phyloP scores from a whole-genome alignment of 2,797 vertebrate species.

The Melopsittacus undulatus region DNA sequence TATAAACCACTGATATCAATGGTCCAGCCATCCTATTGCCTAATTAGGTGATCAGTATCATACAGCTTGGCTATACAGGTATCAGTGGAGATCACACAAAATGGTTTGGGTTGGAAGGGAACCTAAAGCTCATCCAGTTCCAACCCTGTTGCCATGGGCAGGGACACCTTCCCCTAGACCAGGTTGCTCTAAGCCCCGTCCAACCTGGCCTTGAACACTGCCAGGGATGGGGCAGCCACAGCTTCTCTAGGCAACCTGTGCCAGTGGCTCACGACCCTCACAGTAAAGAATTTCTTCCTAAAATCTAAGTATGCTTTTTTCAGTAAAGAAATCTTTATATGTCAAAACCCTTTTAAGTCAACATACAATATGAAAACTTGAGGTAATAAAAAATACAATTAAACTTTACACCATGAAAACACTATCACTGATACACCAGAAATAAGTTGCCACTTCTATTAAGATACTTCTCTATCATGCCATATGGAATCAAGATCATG shows the following conservation, averaged over 20 bases:
- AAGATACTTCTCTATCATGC: background rate
- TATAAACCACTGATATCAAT: background rate
- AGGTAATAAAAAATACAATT: background rate
- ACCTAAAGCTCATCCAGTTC: background rate
- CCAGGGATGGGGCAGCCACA: background rate
- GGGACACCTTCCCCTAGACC: background rate
- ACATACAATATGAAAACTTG: background rate
- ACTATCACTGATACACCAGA: background rate
- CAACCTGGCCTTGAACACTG: background rate
- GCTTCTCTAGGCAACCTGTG: background rate
- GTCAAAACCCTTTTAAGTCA: background rate
- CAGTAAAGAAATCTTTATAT: background rate
- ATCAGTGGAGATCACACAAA: background rate
- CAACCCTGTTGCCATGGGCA: background rate
- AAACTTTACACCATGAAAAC: background rate
- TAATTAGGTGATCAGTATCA: accelerated
- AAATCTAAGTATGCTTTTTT: background rate
- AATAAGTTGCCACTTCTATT: background rate
- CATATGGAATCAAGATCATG: background rate
- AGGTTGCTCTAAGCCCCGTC: background rate
- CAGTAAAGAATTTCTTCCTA: background rate
- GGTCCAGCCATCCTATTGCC: background rate
- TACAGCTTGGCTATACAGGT: background rate
- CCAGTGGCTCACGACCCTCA: background rate
- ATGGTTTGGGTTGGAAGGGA: background rate